Conservation (phyloP, 1,140 invertebrate species). For the Gryllus bimaculatus region DNA sequence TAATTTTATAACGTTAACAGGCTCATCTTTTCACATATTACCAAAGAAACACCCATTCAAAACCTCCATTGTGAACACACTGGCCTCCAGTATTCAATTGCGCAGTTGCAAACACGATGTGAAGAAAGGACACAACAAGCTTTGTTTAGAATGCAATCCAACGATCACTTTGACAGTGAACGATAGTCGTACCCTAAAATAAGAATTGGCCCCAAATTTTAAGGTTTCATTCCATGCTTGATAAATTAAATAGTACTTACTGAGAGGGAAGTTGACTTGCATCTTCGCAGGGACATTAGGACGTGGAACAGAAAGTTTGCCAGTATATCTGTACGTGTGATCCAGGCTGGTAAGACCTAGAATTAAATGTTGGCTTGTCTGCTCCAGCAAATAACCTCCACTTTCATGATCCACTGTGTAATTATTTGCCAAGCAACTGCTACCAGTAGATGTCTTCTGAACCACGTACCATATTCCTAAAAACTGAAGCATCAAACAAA, state of each 20-base stretch:
- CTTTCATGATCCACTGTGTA: slow-evolving; percentile 59
- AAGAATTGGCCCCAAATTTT: too few relatives aligned
- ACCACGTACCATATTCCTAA: slow-evolving; percentile 73
- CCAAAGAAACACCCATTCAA: too few relatives aligned
- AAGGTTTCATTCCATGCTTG: too few relatives aligned
- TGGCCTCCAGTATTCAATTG: too few relatives aligned
- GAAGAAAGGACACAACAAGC: too few relatives aligned
- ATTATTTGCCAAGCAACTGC: slow-evolving; percentile 68
- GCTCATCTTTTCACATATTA: too few relatives aligned
- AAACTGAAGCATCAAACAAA: slow-evolving; percentile 43
- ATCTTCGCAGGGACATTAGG: slow-evolving; percentile 55
- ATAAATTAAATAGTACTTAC: slow-evolving; percentile 47
- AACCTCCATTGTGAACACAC: too few relatives aligned
- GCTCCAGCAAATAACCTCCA: slow-evolving; percentile 55
- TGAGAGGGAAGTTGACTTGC: slow-evolving; percentile 67
- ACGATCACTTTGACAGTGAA: too few relatives aligned
- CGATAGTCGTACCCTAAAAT: too few relatives aligned
- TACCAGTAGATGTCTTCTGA: slow-evolving; percentile 71
- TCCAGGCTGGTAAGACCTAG: slow-evolving; percentile 56
- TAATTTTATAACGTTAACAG: too few relatives aligned
- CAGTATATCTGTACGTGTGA: slow-evolving; percentile 67
- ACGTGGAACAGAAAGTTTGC: slow-evolving; percentile 54
- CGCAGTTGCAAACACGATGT: too few relatives aligned
- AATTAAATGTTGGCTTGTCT: slow-evolving; percentile 55
- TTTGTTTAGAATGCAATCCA: too few relatives aligned